Evolutionary conservation across 2,797 vertebrate species (phyloP).

Genomic region (Tamandua tetradactyla): DNA sequence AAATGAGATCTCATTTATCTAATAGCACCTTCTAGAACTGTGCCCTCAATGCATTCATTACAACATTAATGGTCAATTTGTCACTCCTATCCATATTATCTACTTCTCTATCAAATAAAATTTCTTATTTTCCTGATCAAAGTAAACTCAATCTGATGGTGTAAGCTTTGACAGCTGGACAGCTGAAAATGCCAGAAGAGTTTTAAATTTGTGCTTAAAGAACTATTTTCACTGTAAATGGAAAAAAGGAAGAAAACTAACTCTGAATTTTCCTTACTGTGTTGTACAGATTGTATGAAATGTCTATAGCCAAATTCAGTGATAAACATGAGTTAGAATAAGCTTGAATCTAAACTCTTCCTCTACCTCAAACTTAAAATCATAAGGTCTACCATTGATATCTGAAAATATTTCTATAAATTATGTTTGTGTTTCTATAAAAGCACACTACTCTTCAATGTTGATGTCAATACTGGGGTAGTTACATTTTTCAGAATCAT

Average conservation of each 20-base stretch:
- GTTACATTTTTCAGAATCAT: neutral
- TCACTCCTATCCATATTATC: neutral
- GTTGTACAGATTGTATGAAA: neutral
- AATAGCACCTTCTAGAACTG: neutral
- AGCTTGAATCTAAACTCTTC: neutral
- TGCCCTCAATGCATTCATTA: neutral
- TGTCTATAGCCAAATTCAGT: neutral
- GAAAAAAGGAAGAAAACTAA: neutral
- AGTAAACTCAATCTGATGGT: neutral
- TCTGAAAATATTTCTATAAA: neutral
- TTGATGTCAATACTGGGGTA: neutral
- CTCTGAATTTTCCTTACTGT: neutral
- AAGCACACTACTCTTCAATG: neutral
- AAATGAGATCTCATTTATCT: neutral
- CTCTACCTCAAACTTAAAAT: constrained; percentile 3
- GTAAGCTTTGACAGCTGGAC: neutral
- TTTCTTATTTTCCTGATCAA: neutral
- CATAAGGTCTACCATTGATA: neutral
- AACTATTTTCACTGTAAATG: neutral
- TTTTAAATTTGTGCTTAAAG: neutral
- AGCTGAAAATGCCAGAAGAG: neutral
- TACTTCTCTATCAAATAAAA: neutral
- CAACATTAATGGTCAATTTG: neutral
- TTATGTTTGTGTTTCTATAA: neutral
- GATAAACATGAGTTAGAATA: neutral